Base-by-base conservation (phyloP, 2,888 invertebrate species). In the Coenonympha arcania region DNA sequence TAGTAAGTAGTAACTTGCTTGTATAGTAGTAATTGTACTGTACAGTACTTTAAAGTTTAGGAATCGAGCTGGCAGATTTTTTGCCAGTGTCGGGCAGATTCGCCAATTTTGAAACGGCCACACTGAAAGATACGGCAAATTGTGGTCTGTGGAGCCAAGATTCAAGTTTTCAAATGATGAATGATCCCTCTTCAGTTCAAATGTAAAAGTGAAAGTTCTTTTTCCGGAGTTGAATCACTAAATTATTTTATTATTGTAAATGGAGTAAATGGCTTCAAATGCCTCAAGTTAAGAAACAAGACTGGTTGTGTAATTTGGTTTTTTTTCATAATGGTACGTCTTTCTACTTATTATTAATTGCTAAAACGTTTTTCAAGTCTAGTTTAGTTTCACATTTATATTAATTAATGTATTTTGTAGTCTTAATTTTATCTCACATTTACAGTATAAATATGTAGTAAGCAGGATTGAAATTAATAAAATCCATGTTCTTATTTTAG, bases 191-290 rank as follows among this genome's bases (percentile, higher is more conserved):
- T n/a, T 24, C 24, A 28, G 16, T n/a, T 24, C 24, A 28, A 20
- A 26, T 40, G 18, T 15, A 30, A 43, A 55, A 57, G 56, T 54
- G 56, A 56, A 56, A 54, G 56, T 54, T n/a, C n/a, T n/a, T 48
- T 45, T 26, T 36, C 42, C 19, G 37, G 19, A 26, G 15, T 39
- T 19, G 50, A 42, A 33, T 26, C 15, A 45, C 19, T 30, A 33
- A 34, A 6, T 18, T 18, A 11, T 19, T 20, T 36, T 36, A 19
- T 18, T 19, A 20, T 36, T 6, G 8, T 26, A 5, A 18, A 28
- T 15, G 18, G 30, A 24, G 9, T 48, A 56, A 48, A 54, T 54
- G 54, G 52, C 24, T 43, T 48, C 31, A 45, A 34, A 18, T 41
- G 31, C 31, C 19, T 26, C 39, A 37, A 37, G 20, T 11, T 31